A percentile compares a stretch with the other conserved stretches of the same genome.
Evolutionary conservation across 2,888 invertebrate species (phyloP).

Genomic region (Peribatodes rhomboidaria): DNA sequence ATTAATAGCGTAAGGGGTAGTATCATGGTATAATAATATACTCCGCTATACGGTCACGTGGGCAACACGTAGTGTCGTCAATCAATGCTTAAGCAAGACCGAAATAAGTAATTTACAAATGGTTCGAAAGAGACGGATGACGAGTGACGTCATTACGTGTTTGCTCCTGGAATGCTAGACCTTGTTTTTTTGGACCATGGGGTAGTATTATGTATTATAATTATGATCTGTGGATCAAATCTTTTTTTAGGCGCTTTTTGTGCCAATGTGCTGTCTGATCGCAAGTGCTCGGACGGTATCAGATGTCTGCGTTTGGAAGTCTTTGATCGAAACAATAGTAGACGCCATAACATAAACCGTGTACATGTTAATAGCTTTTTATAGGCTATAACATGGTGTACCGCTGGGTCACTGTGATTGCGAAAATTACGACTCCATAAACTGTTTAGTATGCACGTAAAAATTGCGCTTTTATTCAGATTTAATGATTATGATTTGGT

Average conservation of each 20-base stretch:
- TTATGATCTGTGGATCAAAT: too few species aligned
- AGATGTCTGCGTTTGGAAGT: background rate
- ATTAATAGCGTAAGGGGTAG: too few species aligned
- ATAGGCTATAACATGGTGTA: conserved; percentile 25
- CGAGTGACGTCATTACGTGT: too few species aligned
- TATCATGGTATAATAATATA: too few species aligned
- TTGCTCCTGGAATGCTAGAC: too few species aligned
- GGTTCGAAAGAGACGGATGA: too few species aligned
- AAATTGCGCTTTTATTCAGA: conserved; percentile 16
- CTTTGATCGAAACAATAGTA: conserved; percentile 7
- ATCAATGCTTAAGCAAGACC: too few species aligned
- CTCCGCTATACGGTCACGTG: too few species aligned
- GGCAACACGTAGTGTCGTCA: too few species aligned
- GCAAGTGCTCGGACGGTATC: background rate
- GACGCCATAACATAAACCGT: conserved; percentile 22
- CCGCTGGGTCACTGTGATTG: conserved; percentile 23
- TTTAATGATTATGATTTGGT: conserved; percentile 4
- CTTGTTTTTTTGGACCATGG: too few species aligned
- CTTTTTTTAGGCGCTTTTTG: background rate
- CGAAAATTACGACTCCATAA: conserved; percentile 29
- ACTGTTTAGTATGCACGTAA: conserved; percentile 24
- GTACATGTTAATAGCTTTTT: conserved; percentile 9
- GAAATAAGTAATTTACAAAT: too few species aligned
- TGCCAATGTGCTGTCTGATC: background rate
- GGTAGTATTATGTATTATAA: too few species aligned